A percentile compares a stretch with the other conserved stretches of the same genome.
phyloP scores from a whole-genome alignment of 2,113 vertebrate species.

The Theristicus caerulescens region DNA sequence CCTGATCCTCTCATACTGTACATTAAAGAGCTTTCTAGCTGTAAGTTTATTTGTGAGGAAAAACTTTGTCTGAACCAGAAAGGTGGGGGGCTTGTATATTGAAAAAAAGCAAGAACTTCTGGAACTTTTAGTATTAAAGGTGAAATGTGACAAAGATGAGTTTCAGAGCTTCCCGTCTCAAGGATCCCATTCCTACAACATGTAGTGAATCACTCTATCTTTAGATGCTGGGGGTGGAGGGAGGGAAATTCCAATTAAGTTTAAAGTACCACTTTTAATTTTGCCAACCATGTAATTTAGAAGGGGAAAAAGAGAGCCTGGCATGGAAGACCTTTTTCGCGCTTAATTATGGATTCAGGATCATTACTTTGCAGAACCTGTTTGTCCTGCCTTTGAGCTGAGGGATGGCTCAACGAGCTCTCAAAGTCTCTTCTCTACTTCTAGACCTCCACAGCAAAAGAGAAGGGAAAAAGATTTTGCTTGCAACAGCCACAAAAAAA shows the following conservation, averaged over 20 bases:
- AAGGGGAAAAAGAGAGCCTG: background rate
- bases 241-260: background rate
- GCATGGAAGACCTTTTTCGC: background rate
- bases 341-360: background rate
- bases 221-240: background rate
- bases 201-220: background rate
- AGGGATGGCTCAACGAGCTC: background rate
- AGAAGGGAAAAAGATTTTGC: background rate
- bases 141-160: background rate
- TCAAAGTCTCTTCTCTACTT: background rate
- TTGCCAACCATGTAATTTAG: background rate
- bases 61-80: background rate
- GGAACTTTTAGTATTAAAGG: background rate
- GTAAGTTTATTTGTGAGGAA: background rate
- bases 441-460: background rate
- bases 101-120: background rate
- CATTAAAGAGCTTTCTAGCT: background rate
- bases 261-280: background rate
- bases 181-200: background rate
- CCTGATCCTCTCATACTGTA: background rate
- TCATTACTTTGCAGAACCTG: background rate
- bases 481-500: background rate
- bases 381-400: background rate
- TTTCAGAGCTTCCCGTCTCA: background rate
- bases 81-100: background rate